Evolutionary conservation across 2,797 vertebrate species (phyloP), one percentile per base, ranked within the genome.

Genomic region (Sphaeramia orbicularis): DNA sequence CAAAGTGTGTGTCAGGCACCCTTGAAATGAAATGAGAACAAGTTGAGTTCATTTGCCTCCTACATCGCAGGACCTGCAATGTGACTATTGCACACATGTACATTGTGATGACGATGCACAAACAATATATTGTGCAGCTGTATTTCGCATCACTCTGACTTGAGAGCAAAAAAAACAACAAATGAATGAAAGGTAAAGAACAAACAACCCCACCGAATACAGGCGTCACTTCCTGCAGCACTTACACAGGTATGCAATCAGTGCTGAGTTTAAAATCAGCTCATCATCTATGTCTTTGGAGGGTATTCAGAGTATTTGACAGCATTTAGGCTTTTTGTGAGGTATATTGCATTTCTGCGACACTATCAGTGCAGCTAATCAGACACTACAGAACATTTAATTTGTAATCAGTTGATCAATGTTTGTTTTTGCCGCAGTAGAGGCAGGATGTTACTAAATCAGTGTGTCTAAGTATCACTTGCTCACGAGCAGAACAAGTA

Each of bases 181-280:
- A n/a, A 43, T 47, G 65, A 38, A 9, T 52, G 57, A 40, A 49
- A 65, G 37, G 35, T 70, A 70, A 64, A 70, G 67, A 49, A 65
- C 13, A 50, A 63, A 52, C 41, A 21, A 18, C 57, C 24, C 6
- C 24, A 12, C 32, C 16, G 36, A 65, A 21, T 65, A 48, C 56
- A 65, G 52, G 32, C 65, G 59, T 65, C 59, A 42, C 16, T 47
- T 57, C 18, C 62, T 62, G 0, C 63, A 59, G 49, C 58, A n/a
- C n/a, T n/a, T n/a, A n/a, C n/a, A n/a, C n/a, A n/a, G n/a, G 35
- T 27, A 45, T 6, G 47, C 1, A 14, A 52, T 11, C 12, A 15
- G 12, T 21, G 27, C 53, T 54, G 48, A 63, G 11, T 43, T 24
- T 60, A 2, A 47, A 63, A 37, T 62, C 44, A 43, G 4, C 21